Conservation (phyloP, 2,113 vertebrate species). For the Malurus alboscapulatus region DNA sequence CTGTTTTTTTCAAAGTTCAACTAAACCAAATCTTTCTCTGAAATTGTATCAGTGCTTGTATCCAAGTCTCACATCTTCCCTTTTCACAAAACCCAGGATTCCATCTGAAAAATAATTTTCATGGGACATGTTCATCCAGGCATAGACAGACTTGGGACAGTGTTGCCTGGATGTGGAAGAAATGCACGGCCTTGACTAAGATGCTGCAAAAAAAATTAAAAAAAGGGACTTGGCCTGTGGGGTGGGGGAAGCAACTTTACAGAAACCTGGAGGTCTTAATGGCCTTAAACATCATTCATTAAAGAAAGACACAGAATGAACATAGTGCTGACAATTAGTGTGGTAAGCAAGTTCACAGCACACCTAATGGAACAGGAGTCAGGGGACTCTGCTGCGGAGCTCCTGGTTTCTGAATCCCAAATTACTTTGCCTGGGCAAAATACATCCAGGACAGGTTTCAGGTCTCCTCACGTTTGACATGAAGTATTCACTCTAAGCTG, state of each 20-base stretch:
- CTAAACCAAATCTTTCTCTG: not conserved
- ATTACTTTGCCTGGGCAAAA: not conserved
- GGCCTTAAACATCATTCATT: not conserved
- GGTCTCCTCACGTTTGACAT: accelerated
- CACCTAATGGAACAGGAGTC: not conserved
- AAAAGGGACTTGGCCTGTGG: not conserved
- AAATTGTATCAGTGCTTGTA: not conserved
- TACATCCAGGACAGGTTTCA: not conserved
- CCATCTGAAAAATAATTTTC: not conserved
- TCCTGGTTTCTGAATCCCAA: not conserved
- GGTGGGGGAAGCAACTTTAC: not conserved
- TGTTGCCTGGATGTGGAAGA: not conserved
- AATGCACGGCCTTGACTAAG: not conserved
- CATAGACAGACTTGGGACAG: not conserved
- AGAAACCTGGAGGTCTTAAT: not conserved
- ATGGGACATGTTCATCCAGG: not conserved
- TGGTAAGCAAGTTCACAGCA: not conserved
- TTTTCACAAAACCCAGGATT: slow-evolving; percentile 8
- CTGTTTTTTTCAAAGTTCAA: not conserved
- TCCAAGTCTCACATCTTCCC: slow-evolving; percentile 32
- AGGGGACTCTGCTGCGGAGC: not conserved
- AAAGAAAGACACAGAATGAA: not conserved
- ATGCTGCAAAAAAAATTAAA: not conserved
- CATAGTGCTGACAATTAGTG: accelerated
- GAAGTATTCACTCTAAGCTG: not conserved